Conservation (phyloP, 2,113 vertebrate species). For the Oryzias javanicus region DNA sequence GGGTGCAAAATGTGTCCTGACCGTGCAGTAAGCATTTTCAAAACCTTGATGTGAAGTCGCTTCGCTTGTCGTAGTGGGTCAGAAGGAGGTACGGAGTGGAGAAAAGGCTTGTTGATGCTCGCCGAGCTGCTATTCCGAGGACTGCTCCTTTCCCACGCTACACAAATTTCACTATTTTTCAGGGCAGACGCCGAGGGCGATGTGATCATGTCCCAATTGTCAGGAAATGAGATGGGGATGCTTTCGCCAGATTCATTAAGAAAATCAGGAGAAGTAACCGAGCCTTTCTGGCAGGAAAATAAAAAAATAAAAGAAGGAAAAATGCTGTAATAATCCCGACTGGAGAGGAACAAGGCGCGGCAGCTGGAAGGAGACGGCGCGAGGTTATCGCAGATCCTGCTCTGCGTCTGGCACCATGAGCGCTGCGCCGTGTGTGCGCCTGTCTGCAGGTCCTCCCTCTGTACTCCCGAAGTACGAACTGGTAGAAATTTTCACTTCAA, state of each 20-base stretch:
- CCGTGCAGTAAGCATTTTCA: constrained; percentile 98
- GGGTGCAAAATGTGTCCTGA: constrained; percentile 99
- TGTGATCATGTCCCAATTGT: constrained; percentile 98
- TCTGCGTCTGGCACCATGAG: constrained; percentile 71
- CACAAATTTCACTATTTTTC: constrained; percentile 89
- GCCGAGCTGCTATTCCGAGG: constrained; percentile 86
- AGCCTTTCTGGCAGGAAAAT: constrained; percentile 21
- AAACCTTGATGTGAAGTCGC: constrained; percentile 95
- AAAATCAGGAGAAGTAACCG: constrained; percentile 23
- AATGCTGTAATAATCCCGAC: constrained; percentile 77
- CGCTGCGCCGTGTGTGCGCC: constrained; percentile 68
- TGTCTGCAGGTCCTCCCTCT: constrained; percentile 84
- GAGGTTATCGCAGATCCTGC: constrained; percentile 74
- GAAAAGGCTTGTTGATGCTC: constrained; percentile 86
- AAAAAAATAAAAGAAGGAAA: constrained; percentile 26
- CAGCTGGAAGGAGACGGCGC: constrained; percentile 64
- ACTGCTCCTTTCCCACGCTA: constrained; percentile 86
- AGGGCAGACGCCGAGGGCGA: constrained; percentile 93
- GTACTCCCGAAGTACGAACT: constrained; percentile 89
- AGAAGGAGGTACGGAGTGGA: constrained; percentile 90
- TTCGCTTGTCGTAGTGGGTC: constrained; percentile 96
- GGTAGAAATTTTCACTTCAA: constrained; percentile 95
- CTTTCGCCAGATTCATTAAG: constrained; percentile 75
- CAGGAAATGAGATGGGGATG: constrained; percentile 74
- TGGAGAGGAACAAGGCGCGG: constrained; percentile 48